These are phyloP conservation scores for Gonatopus flavifemur DNA, from an alignment of 1,140 invertebrate species.

Conservation along the genomic window DNA sequence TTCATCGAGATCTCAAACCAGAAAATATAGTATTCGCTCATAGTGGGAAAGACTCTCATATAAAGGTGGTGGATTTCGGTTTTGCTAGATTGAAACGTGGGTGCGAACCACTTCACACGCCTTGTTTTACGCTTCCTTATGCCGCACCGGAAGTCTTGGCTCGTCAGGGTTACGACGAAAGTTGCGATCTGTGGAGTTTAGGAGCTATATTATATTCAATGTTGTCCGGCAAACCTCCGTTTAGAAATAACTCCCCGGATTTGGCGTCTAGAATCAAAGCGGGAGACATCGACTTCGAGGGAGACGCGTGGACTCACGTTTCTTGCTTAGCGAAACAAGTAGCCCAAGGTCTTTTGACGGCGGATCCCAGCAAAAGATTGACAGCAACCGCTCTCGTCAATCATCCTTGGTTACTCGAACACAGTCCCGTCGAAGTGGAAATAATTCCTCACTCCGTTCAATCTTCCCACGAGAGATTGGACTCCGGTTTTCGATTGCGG, in stretches of 20 bases:
- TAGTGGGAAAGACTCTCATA: conserved; percentile 63
- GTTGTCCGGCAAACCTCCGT: conserved; percentile 82
- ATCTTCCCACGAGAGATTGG: neutral
- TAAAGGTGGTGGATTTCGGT: conserved; percentile 90
- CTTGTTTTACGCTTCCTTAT: conserved; percentile 88
- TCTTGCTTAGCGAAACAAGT: conserved; percentile 76
- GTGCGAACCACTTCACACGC: conserved; percentile 71
- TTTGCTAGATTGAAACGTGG: conserved; percentile 76
- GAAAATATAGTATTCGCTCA: conserved; percentile 81
- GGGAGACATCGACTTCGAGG: conserved; percentile 76
- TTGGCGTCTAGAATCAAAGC: conserved; percentile 79
- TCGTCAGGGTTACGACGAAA: conserved; percentile 75
- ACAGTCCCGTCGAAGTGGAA: neutral
- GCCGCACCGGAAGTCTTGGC: conserved; percentile 88
- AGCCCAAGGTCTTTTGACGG: conserved; percentile 75
- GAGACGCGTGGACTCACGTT: conserved; percentile 71
- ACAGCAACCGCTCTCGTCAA: conserved; percentile 66
- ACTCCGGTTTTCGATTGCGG: conserved; percentile 70
- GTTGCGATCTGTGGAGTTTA: conserved; percentile 91
- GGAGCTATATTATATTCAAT: conserved; percentile 91
- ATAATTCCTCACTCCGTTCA: neutral
- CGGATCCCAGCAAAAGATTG: conserved; percentile 75
- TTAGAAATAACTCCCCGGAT: conserved; percentile 69
- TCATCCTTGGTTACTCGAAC: conserved; percentile 67
- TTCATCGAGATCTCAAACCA: conserved; percentile 89